Evolutionary conservation across 2,888 invertebrate genomes (phyloP).

Genomic region (Scotopteryx bipunctaria): DNA sequence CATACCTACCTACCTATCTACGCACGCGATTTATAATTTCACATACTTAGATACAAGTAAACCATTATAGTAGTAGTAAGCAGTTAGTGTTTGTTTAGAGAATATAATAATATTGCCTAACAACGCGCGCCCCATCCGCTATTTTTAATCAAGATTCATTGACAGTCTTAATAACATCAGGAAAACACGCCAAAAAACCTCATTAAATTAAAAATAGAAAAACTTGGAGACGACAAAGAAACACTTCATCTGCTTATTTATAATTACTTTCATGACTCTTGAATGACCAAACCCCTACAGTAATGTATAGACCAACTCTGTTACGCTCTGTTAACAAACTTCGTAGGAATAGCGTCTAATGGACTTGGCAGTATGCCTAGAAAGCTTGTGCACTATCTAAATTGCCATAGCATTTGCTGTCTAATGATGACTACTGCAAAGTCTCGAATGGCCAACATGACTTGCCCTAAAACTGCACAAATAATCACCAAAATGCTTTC

Average conservation of each 20-base stretch:
- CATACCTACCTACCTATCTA: too few species aligned
- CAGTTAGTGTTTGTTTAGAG: too few species aligned
- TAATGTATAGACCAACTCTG: constrained; percentile 24
- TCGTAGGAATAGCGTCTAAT: constrained; percentile 42
- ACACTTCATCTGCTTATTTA: constrained; percentile 6
- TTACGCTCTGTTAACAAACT: constrained; percentile 35
- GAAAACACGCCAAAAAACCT: constrained; percentile 9
- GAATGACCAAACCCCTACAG: constrained; percentile 14
- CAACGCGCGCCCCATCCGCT: too few species aligned
- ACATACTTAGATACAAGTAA: too few species aligned
- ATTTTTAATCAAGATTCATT: background rate
- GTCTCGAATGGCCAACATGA: constrained; percentile 11
- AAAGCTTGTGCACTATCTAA: constrained; percentile 45
- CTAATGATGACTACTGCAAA: constrained; percentile 26
- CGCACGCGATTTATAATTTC: too few species aligned
- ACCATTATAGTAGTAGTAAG: too few species aligned
- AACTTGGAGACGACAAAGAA: constrained; percentile 9
- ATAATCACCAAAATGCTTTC: constrained; percentile 9
- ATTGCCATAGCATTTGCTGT: constrained; percentile 34
- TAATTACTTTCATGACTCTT: constrained; percentile 12
- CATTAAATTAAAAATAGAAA: constrained; percentile 17
- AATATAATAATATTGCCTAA: too few species aligned
- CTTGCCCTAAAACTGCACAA: constrained; percentile 15
- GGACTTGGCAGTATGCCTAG: constrained; percentile 51
- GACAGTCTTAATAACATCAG: background rate